Percentiles rank a stretch among this genome's conserved stretches.
Evolutionary conservation across 2,113 vertebrate species (phyloP).

Genomic region (Phyllopteryx taeniolatus): DNA sequence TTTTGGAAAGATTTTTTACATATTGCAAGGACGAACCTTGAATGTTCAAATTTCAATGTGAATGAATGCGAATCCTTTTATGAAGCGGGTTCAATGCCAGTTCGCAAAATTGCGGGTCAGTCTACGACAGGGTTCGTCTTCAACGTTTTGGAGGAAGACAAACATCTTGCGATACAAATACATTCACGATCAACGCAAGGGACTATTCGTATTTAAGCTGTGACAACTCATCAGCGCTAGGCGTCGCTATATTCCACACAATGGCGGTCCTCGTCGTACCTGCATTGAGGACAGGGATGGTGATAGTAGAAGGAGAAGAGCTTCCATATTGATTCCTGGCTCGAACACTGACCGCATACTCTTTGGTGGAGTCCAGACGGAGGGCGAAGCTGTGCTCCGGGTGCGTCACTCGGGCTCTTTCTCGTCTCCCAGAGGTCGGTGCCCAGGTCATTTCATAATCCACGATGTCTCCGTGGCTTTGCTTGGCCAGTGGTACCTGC

Average conservation of each 20-base stretch:
- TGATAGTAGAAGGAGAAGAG: conserved; percentile 56
- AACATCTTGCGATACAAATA: no score
- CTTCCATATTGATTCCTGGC: conserved; percentile 51
- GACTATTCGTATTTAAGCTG: no score
- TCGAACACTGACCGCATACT: conserved; percentile 37
- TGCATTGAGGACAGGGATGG: conserved; percentile 16
- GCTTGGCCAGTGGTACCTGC: conserved; percentile 39
- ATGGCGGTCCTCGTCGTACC: conserved; percentile 35
- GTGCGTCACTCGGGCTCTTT: not conserved
- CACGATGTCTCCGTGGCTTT: conserved; percentile 60
- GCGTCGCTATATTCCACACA: no score
- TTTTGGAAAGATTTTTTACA: no score
- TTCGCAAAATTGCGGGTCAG: no score
- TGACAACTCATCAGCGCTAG: not conserved
- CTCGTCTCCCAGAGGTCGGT: not conserved
- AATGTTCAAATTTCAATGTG: no score
- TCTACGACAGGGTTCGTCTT: no score
- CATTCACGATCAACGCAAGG: no score
- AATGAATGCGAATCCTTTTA: no score
- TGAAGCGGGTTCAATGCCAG: no score
- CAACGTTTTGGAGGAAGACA: no score
- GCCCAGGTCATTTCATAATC: conserved; percentile 52
- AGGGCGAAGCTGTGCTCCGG: not conserved
- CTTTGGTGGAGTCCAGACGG: not conserved
- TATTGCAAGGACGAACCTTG: no score